phyloP scores from a whole-genome alignment of 2,888 invertebrate genomes.

The Tachina grossa region DNA sequence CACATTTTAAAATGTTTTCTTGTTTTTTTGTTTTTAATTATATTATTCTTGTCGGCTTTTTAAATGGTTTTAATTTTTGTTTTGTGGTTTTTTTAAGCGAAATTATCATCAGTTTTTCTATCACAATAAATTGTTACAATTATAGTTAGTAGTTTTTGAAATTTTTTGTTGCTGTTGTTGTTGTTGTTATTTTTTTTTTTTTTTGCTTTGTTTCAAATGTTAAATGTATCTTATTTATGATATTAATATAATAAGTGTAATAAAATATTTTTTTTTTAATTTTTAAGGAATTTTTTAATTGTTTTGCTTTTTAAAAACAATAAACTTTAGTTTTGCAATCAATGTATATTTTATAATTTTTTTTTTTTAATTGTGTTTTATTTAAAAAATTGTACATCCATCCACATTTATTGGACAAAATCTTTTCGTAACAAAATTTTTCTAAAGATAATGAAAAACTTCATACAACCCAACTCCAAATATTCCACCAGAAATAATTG shows the following conservation, averaged over 20 bases:
- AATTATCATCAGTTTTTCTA: conserved; percentile 78
- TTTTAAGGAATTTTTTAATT: conserved; percentile 19
- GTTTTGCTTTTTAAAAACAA: conserved; percentile 36
- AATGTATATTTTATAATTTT: conserved; percentile 8
- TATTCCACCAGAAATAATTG: no score
- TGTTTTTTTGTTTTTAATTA: conserved; percentile 35
- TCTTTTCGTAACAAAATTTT: no score
- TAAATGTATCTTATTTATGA: conserved; percentile 60
- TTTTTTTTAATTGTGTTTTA: not conserved
- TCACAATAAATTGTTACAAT: conserved; percentile 82
- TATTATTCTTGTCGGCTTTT: conserved; percentile 5
- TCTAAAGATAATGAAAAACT: no score
- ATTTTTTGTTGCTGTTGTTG: conserved; percentile 52
- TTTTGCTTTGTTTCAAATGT: conserved; percentile 38
- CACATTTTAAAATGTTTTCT: conserved; percentile 62
- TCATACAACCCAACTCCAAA: no score
- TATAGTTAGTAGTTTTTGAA: conserved; percentile 77
- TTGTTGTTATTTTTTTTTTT: conserved; percentile 55
- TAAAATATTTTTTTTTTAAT: conserved; percentile 57
- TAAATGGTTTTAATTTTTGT: conserved; percentile 49
- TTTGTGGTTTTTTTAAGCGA: conserved; percentile 70
- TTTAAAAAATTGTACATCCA: not conserved
- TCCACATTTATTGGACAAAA: not conserved
- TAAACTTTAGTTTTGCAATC: conserved; percentile 45
- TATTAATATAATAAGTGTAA: conserved; percentile 58